phyloP scores from a whole-genome alignment of 2,888 invertebrate species.

The Polia nebulosa region DNA sequence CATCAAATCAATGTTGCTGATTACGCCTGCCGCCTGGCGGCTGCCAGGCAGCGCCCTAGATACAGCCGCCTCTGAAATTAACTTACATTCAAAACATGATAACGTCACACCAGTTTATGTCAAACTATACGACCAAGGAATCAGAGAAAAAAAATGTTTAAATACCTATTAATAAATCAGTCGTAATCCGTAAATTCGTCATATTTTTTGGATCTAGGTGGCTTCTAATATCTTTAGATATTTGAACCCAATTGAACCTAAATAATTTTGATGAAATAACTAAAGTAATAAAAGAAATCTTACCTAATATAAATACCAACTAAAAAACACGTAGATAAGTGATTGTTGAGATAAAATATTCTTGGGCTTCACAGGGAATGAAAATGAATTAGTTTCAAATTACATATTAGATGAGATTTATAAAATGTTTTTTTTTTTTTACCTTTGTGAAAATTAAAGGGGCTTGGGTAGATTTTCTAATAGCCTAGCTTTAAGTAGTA shows the following conservation, averaged over 20 bases:
- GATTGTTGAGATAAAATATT: constrained; percentile 3
- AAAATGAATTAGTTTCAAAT: constrained; percentile 32
- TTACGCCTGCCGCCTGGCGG: constrained; percentile 44
- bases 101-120: constrained; percentile 28
- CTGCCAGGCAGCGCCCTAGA: constrained; percentile 48
- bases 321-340: constrained; percentile 8
- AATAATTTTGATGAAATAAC: not conserved
- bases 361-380: constrained; percentile 5
- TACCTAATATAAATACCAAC: not conserved
- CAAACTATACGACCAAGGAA: not conserved
- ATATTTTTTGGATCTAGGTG: not conserved
- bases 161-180: not conserved
- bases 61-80: constrained; percentile 50
- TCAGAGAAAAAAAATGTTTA: not conserved
- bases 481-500: not conserved
- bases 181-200: not conserved
- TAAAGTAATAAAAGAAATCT: constrained; percentile 10
- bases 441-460: not conserved
- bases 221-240: not conserved
- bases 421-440: not conserved
- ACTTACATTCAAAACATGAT: constrained; percentile 52
- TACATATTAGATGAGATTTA: constrained; percentile 9
- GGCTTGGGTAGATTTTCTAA: not conserved
- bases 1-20: constrained; percentile 64
- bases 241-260: not conserved